A percentile compares a stretch with the other conserved stretches of the same genome.
Evolutionary conservation across 2,113 vertebrate species (phyloP).

Genomic region (Hypomesus transpacificus): DNA sequence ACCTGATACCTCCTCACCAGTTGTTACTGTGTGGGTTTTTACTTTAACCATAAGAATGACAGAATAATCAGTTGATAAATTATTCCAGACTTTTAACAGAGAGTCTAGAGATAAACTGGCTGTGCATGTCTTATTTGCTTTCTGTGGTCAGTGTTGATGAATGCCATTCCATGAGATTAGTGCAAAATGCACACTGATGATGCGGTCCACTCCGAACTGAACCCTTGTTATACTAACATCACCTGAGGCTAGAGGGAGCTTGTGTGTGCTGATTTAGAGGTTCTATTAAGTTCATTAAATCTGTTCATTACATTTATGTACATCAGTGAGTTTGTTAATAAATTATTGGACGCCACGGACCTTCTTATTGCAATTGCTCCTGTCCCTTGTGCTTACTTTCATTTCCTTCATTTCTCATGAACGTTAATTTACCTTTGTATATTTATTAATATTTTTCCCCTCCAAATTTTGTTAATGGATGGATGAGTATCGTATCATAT

Average conservation of each 20-base stretch:
- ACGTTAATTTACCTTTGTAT: too few relatives aligned
- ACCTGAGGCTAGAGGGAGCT: background rate
- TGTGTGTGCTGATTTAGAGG: background rate
- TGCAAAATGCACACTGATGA: conserved; percentile 5
- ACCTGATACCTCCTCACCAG: too few relatives aligned
- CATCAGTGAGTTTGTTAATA: background rate
- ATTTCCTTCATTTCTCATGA: too few relatives aligned
- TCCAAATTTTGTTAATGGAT: too few relatives aligned
- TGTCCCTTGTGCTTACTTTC: too few relatives aligned
- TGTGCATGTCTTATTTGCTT: too few relatives aligned
- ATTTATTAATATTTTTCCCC: too few relatives aligned
- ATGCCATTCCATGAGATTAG: background rate
- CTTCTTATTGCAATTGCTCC: too few relatives aligned
- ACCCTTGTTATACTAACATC: background rate
- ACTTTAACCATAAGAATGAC: background rate
- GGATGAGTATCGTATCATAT: too few relatives aligned
- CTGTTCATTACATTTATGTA: conserved; percentile 1
- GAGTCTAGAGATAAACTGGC: background rate
- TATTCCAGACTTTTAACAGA: background rate
- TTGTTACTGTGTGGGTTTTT: too few relatives aligned
- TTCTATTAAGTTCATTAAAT: background rate
- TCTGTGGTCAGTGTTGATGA: too few relatives aligned
- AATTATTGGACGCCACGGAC: too few relatives aligned
- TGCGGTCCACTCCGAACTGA: background rate
- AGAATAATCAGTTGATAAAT: background rate